Evolutionary conservation across 1,140 invertebrate genomes (phyloP).

Genomic region (Ylistrum balloti): DNA sequence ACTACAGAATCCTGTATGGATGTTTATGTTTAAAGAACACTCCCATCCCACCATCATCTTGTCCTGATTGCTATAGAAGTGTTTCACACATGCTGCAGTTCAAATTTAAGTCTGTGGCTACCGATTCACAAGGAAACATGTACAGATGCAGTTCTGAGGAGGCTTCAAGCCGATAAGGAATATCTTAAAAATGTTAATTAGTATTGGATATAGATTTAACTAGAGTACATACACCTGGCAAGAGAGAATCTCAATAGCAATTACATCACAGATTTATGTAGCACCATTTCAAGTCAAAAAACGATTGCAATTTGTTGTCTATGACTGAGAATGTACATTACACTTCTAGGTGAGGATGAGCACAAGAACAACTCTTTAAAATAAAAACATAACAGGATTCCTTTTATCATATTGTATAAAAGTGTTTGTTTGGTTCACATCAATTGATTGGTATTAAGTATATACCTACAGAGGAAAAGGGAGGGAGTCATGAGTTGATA

Average conservation of each 20-base stretch:
- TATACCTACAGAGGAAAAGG: no score
- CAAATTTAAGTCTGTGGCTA: neutral
- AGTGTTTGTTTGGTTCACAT: no score
- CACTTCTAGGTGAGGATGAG: no score
- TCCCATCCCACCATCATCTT: constrained; percentile 1
- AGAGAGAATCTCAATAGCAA: neutral
- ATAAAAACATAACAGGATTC: no score
- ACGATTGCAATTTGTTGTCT: neutral
- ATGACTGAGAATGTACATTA: neutral
- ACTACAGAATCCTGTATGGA: neutral
- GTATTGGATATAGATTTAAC: neutral
- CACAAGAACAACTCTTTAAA: no score
- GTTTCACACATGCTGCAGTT: neutral
- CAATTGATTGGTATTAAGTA: no score
- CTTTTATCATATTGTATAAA: no score
- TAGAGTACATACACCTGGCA: constrained; percentile 26
- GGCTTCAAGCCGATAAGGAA: neutral
- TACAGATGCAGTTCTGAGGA: neutral
- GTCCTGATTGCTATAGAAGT: neutral
- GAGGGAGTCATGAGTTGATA: no score
- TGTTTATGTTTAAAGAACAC: neutral
- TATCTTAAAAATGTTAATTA: constrained; percentile 40
- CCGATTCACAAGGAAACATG: neutral
- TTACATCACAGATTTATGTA: neutral
- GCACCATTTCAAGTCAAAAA: constrained; percentile 13